A percentile compares a stretch with the other conserved stretches of the same genome.
Conservation (phyloP, 2,797 vertebrate species). For the Momotus momota region DNA sequence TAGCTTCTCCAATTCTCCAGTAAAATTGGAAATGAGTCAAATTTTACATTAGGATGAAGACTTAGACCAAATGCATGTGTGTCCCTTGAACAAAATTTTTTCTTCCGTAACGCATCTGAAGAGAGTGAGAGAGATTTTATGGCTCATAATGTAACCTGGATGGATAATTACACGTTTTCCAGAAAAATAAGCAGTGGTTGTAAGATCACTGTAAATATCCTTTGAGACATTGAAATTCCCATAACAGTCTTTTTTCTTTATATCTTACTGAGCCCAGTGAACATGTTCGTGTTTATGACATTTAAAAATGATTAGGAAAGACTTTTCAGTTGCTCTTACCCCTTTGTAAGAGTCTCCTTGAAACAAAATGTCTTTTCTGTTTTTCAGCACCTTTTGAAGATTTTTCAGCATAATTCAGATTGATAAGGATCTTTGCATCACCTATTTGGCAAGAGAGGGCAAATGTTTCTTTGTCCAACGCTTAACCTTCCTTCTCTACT, state of each 20-base stretch:
- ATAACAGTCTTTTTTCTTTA: neutral
- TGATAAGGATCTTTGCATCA: constrained; percentile 55
- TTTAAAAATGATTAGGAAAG: constrained; percentile 4
- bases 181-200: neutral
- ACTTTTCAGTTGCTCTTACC: neutral
- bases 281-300: neutral
- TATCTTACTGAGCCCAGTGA: neutral
- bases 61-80: neutral
- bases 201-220: neutral
- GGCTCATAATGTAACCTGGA: neutral
- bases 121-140: neutral
- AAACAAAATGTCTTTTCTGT: constrained; percentile 61
- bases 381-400: constrained; percentile 45
- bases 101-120: neutral
- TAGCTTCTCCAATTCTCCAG: neutral
- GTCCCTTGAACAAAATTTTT: neutral
- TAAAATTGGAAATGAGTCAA: neutral
- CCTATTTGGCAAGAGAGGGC: neutral
- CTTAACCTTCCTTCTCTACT: constrained; percentile 41
- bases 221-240: neutral
- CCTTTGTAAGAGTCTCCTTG: neutral
- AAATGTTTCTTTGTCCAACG: constrained; percentile 53
- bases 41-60: neutral
- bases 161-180: neutral
- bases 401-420: constrained; percentile 36